phyloP scores from a whole-genome alignment of 2,113 vertebrate genomes.

The Platysternon megacephalum region DNA sequence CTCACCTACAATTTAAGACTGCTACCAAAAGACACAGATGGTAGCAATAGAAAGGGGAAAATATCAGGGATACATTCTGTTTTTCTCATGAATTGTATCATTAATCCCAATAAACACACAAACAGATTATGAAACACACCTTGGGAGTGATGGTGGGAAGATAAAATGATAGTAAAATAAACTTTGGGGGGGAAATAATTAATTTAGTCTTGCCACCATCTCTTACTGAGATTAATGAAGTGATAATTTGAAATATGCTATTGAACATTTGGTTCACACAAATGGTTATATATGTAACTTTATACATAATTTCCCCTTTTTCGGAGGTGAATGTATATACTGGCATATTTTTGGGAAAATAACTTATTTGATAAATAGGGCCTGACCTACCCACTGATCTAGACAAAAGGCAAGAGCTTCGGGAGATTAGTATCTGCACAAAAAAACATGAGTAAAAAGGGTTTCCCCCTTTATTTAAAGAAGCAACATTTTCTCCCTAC shows the following conservation, averaged over 20 bases:
- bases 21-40: background rate
- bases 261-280: background rate
- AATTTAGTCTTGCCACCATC: background rate
- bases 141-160: background rate
- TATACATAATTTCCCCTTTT: background rate
- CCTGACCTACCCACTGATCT: too few relatives aligned
- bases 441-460: background rate
- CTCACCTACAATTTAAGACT: background rate
- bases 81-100: background rate
- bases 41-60: background rate
- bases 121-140: background rate
- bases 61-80: background rate
- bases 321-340: background rate
- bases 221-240: background rate
- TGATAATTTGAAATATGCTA: background rate
- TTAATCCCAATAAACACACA: background rate
- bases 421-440: background rate
- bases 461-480: constrained; percentile 10
- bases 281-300: fast-evolving
- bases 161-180: background rate
- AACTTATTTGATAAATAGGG: background rate
- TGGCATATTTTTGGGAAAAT: background rate
- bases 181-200: background rate
- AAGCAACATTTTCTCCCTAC: background rate
- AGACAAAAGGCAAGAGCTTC: too few relatives aligned